Base-by-base conservation (phyloP, 1,140 invertebrate species). In the Drosophila pseudoananassae region DNA sequence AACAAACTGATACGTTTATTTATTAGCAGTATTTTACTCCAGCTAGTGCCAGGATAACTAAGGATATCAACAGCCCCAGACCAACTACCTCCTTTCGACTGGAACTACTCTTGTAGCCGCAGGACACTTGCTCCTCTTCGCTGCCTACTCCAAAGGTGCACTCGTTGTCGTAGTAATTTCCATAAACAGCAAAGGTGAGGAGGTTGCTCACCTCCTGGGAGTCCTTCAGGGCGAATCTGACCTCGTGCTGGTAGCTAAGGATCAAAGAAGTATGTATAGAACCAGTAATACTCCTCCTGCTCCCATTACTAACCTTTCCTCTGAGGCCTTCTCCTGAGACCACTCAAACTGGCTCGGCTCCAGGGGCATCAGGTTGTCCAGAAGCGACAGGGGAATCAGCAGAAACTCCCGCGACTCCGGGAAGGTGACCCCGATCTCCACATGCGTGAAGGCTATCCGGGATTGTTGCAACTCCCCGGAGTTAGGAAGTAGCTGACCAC, bases 141-240 rank as follows among this genome's bases (percentile, higher is more conserved):
- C 27, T 69, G 43, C 65, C 71, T 1, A 7, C 53, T 0, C 58
- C 52, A 51, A 50, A 79, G 2, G 83, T 88, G 20, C 83, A 88
- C 15, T 23, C 15, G 0, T 89, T 68, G 29, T 83, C 73, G 25
- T 63, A 91, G 50, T 89, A 91, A n/a, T 91, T 91, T 0, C 83
- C 90, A 53, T 91, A 91, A 31, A 89, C 68, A 8, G 66, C 71
- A 38, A 91, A 91, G n/a, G 76, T 76, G 29, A 91, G 29, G 0
- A 91, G 50, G 46, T 90, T 78, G 12, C 15, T 12, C 9, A 75
- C n/a, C 29, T 70, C 46, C 7, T 64, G 23, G 2, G 29, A 17
- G 0, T 58, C 47, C 4, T 61, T 49, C 14, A 84, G 14, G 0
- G 31, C 47, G 14, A 73, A 84, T 10, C 58, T 72, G 0, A 77